Conservation (phyloP, 2,888 invertebrate species). For the Microchrysa polita region DNA sequence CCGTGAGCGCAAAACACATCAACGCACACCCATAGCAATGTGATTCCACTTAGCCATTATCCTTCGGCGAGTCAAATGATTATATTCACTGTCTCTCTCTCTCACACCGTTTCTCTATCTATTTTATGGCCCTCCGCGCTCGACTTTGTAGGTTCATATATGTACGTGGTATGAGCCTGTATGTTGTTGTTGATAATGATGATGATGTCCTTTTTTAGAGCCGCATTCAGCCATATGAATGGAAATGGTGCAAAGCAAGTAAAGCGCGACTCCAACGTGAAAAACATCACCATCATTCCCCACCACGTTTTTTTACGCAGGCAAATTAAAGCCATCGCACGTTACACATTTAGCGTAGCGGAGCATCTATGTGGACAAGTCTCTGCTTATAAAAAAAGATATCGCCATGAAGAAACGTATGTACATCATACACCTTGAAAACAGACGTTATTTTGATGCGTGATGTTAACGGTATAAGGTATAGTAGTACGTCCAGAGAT, state of each 20-base stretch:
- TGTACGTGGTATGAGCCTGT: background rate
- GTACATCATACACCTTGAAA: background rate
- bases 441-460: background rate
- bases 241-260: constrained; percentile 28
- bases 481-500: background rate
- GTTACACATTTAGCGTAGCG: constrained; percentile 9
- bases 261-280: constrained; percentile 12
- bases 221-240: background rate
- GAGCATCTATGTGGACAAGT: background rate
- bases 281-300: constrained; percentile 9
- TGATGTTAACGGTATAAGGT: background rate
- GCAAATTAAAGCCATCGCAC: constrained; percentile 37
- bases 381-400: background rate
- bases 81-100: constrained; percentile 10
- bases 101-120: too few species aligned
- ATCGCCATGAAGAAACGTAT: background rate
- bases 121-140: too few species aligned
- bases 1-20: background rate
- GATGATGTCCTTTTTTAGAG: constrained; percentile 32
- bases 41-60: constrained; percentile 7
- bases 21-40: background rate
- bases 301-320: constrained; percentile 36
- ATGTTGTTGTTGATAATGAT: too few species aligned
- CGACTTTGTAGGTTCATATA: too few species aligned
- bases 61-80: constrained; percentile 26